Evolutionary conservation across 1,140 invertebrate genomes (phyloP).

Genomic region (Platyura marginata): DNA sequence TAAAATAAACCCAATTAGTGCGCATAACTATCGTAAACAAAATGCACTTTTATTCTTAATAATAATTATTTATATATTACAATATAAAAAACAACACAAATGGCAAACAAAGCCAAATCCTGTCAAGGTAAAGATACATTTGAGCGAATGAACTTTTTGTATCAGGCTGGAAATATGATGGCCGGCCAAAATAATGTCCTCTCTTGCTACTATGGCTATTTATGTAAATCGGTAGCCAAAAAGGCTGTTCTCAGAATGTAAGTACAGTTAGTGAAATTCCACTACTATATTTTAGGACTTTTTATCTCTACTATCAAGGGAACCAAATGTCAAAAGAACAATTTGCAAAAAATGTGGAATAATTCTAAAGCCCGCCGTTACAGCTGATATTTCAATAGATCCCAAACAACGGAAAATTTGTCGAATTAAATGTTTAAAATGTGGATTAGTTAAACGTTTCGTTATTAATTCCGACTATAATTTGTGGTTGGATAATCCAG

Average conservation of each 20-base stretch:
- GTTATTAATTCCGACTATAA: constrained; percentile 6
- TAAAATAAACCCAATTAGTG: too few species aligned
- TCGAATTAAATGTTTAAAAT: constrained; percentile 2
- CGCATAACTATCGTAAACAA: too few species aligned
- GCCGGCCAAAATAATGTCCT: constrained; percentile 5
- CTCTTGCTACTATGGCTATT: constrained; percentile 6
- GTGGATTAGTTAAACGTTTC: constrained; percentile 4
- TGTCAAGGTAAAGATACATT: constrained; percentile 8
- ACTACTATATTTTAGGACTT: neutral
- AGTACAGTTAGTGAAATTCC: neutral
- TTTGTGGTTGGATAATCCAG: constrained; percentile 7
- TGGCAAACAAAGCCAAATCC: neutral
- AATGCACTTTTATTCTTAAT: too few species aligned
- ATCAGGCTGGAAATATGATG: constrained; percentile 7
- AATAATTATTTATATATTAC: too few species aligned
- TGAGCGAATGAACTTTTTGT: constrained; percentile 9
- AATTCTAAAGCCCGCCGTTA: constrained; percentile 4
- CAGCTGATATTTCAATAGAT: constrained; percentile 3
- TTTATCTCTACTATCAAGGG: constrained; percentile 1
- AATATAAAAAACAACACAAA: too few species aligned
- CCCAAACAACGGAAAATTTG: neutral
- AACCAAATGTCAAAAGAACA: constrained; percentile 6
- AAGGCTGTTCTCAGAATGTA: constrained; percentile 7
- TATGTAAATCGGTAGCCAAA: constrained; percentile 6
- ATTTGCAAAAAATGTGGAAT: constrained; percentile 8